A percentile compares a stretch with the other conserved stretches of the same genome.
Evolutionary conservation across 1,140 invertebrate species (phyloP).

Genomic region (Ctenoplectra terminalis): DNA sequence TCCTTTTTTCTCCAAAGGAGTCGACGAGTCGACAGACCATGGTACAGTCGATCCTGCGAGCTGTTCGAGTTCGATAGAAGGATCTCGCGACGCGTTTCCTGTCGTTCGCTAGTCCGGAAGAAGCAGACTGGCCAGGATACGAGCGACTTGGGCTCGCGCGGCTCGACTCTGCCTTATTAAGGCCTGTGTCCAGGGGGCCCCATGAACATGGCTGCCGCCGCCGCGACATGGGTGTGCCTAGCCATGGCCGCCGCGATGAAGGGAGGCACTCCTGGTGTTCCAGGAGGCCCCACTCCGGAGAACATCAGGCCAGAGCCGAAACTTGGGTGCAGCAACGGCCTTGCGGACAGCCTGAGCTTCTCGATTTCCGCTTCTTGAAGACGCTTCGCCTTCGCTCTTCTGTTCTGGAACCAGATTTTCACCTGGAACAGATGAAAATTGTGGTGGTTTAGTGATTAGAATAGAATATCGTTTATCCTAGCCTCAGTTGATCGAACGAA

Average conservation of each 20-base stretch:
- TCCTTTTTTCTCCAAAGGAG: background rate
- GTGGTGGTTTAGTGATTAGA: no score
- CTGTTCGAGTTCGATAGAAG: background rate
- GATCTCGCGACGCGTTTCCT: slow-evolving; percentile 4
- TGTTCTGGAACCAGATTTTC: slow-evolving; percentile 99
- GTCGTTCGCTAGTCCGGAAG: background rate
- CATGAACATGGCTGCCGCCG: slow-evolving; percentile 83
- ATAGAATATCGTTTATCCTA: no score
- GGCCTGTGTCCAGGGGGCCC: slow-evolving; percentile 80
- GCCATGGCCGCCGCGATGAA: slow-evolving; percentile 82
- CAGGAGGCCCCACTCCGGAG: slow-evolving; percentile 80
- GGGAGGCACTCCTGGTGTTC: slow-evolving; percentile 80
- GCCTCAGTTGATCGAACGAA: no score
- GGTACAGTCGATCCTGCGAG: background rate
- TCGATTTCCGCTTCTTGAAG: slow-evolving; percentile 97
- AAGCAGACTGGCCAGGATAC: slow-evolving; percentile 13
- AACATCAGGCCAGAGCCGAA: slow-evolving; percentile 82
- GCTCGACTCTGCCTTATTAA: slow-evolving; percentile 69
- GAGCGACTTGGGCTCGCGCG: slow-evolving; percentile 41
- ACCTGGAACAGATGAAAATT: slow-evolving; percentile 85
- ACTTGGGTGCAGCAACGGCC: slow-evolving; percentile 80
- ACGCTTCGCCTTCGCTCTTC: slow-evolving; percentile 96
- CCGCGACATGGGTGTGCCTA: slow-evolving; percentile 81
- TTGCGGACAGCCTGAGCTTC: slow-evolving; percentile 91
- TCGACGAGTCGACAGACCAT: background rate